These are phyloP conservation scores for Mechanitis messenoides DNA, from an alignment of 2,888 invertebrate species.

Conservation along the genomic window DNA sequence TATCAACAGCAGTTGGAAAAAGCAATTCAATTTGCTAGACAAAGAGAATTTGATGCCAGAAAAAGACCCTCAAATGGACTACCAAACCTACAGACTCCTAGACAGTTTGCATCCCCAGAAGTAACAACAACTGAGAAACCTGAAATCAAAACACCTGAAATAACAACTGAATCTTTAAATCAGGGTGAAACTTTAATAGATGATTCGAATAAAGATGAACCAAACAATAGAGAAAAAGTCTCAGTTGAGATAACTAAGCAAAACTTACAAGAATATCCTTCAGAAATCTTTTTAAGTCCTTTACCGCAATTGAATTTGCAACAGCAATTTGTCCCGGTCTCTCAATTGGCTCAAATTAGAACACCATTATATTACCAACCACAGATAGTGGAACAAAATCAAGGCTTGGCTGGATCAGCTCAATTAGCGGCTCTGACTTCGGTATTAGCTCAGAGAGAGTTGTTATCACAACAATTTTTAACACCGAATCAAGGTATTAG, in stretches of 20 bases:
- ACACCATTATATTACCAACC: constrained; percentile 50
- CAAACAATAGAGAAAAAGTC: constrained; percentile 43
- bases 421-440: constrained; percentile 64
- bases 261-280: constrained; percentile 61
- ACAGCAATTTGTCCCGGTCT: constrained; percentile 52
- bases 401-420: constrained; percentile 56
- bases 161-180: constrained; percentile 53
- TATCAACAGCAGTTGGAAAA: constrained; percentile 59
- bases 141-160: constrained; percentile 36
- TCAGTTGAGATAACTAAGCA: constrained; percentile 63
- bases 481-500: constrained; percentile 41
- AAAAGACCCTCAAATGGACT: constrained; percentile 37
- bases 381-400: constrained; percentile 41
- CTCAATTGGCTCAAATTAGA: constrained; percentile 47
- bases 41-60: constrained; percentile 50
- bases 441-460: constrained; percentile 55
- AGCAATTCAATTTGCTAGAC: constrained; percentile 56
- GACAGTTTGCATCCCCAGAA: constrained; percentile 49
- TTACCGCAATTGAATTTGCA: constrained; percentile 58
- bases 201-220: constrained; percentile 27
- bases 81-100: constrained; percentile 46
- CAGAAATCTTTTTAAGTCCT: constrained; percentile 59
- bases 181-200: constrained; percentile 51
- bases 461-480: constrained; percentile 32
- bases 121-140: constrained; percentile 42